phyloP scores from a whole-genome alignment of 2,888 invertebrate species.

The Rambutsinella grinnellia region DNA sequence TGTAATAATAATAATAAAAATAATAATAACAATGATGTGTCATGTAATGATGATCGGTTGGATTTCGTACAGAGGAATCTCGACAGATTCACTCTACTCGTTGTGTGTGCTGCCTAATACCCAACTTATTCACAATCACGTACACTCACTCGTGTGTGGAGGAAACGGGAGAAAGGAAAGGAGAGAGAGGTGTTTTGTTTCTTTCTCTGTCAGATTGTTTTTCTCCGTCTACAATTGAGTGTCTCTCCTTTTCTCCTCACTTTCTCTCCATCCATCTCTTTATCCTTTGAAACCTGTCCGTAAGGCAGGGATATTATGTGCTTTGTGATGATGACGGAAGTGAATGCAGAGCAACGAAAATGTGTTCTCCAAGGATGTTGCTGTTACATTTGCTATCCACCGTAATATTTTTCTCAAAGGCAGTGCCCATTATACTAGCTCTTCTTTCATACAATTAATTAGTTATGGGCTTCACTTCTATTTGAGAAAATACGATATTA shows the following conservation, averaged over 20 bases:
- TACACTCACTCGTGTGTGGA: not conserved
- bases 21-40: too few relatives aligned
- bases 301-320: not conserved
- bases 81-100: constrained; percentile 17
- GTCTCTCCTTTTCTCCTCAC: constrained; percentile 9
- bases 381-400: constrained; percentile 7
- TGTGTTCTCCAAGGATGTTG: constrained; percentile 7
- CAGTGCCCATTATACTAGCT: too few relatives aligned
- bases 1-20: constrained; percentile 15
- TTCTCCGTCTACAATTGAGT: constrained; percentile 19
- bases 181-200: constrained; percentile 24
- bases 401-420: too few relatives aligned
- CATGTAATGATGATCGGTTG: too few relatives aligned
- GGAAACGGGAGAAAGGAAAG: not conserved
- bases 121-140: constrained; percentile 23
- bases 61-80: too few relatives aligned
- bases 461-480: too few relatives aligned
- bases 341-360: constrained; percentile 4
- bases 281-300: not conserved
- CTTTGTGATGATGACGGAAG: constrained; percentile 13
- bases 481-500: constrained; percentile 21
- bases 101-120: not conserved
- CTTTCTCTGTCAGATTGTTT: constrained; percentile 30
- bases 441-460: too few relatives aligned
- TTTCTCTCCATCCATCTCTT: constrained; percentile 7